These are phyloP conservation scores for Argyrosomus regius DNA, from an alignment of 2,797 vertebrate genomes.

Conservation along the genomic window DNA sequence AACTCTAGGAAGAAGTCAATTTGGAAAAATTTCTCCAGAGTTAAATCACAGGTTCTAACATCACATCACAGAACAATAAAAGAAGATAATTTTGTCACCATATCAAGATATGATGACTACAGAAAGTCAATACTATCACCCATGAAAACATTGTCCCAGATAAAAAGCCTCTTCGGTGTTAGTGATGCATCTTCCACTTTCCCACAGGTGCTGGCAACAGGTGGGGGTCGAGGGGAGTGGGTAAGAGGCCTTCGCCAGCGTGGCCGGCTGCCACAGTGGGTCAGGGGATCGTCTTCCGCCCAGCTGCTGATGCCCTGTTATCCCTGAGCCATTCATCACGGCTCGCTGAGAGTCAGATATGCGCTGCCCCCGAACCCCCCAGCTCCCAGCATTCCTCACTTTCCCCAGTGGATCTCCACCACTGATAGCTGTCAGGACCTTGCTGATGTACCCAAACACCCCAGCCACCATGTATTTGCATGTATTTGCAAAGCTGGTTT, in stretches of 20 bases:
- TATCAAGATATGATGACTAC: neutral
- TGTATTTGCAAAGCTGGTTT: conserved; percentile 34
- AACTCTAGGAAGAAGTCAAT: too few species aligned
- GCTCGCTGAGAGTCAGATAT: conserved; percentile 79
- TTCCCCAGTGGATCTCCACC: conserved; percentile 53
- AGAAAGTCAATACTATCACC: neutral
- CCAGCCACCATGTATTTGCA: conserved; percentile 31
- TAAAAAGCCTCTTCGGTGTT: conserved; percentile 8
- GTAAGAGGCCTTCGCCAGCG: conserved; percentile 27
- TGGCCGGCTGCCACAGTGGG: conserved; percentile 56
- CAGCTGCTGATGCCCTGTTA: conserved; percentile 81
- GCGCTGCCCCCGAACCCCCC: conserved; percentile 22
- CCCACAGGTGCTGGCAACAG: conserved; percentile 73
- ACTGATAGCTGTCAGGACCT: conserved; percentile 59
- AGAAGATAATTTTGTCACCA: neutral
- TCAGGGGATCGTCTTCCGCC: conserved; percentile 77
- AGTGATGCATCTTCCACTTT: conserved; percentile 49
- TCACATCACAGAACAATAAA: neutral
- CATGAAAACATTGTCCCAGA: neutral
- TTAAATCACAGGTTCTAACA: neutral
- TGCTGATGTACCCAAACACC: conserved; percentile 42
- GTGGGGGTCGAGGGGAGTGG: conserved; percentile 38
- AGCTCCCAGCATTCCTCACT: conserved; percentile 71
- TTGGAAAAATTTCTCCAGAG: too few species aligned
- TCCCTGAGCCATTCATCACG: conserved; percentile 76